These are phyloP conservation scores for Synanthedon tipuliformis DNA, from an alignment of 2,888 invertebrate genomes.

Conservation along the genomic window DNA sequence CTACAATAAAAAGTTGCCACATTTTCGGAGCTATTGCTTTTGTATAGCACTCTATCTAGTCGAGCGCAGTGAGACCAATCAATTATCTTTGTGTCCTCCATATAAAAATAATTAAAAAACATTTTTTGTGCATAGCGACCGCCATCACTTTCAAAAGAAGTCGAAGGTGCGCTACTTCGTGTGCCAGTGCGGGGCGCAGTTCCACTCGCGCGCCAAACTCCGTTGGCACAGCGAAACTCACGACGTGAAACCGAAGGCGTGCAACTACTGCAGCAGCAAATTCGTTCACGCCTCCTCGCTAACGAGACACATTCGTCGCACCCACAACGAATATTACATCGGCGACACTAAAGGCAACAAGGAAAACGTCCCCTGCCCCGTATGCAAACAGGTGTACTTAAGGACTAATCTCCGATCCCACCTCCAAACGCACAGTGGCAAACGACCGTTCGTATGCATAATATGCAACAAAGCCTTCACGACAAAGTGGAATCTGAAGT, in stretches of 20 bases:
- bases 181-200: slow-evolving; percentile 83
- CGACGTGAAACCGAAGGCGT: slow-evolving; percentile 84
- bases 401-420: slow-evolving; percentile 84
- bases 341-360: slow-evolving; percentile 73
- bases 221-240: slow-evolving; percentile 90
- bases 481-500: slow-evolving; percentile 90
- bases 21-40: too few species aligned
- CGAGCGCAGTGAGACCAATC: too few species aligned
- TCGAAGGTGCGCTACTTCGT: slow-evolving; percentile 77
- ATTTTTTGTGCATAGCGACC: slow-evolving; percentile 55
- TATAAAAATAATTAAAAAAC: too few species aligned
- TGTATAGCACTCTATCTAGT: too few species aligned
- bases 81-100: too few species aligned
- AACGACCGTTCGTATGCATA: slow-evolving; percentile 81
- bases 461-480: slow-evolving; percentile 89
- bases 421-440: slow-evolving; percentile 81
- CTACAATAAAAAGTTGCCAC: too few species aligned
- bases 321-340: slow-evolving; percentile 82
- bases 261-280: slow-evolving; percentile 86
- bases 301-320: slow-evolving; percentile 83
- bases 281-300: slow-evolving; percentile 87
- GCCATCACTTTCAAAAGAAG: slow-evolving; percentile 80
- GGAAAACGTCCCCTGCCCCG: slow-evolving; percentile 81
- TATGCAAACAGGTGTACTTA: slow-evolving; percentile 81
- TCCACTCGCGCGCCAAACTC: slow-evolving; percentile 86